A percentile compares a stretch with the other conserved stretches of the same genome.
phyloP scores from a whole-genome alignment of 2,113 vertebrate genomes.

The Eptesicus fuscus region DNA sequence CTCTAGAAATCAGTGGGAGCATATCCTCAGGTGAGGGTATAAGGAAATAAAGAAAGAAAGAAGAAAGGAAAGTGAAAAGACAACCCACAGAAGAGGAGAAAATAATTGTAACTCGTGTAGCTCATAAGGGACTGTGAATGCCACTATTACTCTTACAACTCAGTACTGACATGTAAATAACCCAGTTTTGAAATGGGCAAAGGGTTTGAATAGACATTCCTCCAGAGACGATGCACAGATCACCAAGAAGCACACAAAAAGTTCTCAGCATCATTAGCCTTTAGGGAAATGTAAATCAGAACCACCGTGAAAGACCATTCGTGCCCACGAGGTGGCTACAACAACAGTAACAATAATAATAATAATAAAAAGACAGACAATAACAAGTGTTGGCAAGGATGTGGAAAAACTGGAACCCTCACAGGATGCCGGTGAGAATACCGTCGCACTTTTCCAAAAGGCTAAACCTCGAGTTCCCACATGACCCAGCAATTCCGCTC shows the following conservation, averaged over 20 bases:
- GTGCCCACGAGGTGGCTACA: fast-evolving
- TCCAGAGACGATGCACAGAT: background rate
- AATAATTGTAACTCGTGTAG: background rate
- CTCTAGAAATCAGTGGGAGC: too few species aligned
- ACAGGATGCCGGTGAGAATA: fast-evolving
- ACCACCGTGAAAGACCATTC: fast-evolving
- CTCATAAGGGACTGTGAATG: background rate
- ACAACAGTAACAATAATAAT: too few species aligned
- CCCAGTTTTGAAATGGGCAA: background rate
- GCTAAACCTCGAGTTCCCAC: background rate
- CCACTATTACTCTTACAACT: background rate
- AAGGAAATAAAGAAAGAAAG: too few species aligned
- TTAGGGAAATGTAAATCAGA: fast-evolving
- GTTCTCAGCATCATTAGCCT: fast-evolving
- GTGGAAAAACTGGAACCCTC: background rate
- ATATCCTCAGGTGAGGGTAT: too few species aligned
- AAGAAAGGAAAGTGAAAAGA: background rate
- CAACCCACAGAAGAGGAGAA: background rate
- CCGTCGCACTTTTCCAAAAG: background rate
- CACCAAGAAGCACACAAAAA: background rate
- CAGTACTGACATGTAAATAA: background rate
- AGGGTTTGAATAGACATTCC: background rate
- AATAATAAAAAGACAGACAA: background rate
- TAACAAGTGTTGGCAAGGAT: background rate
- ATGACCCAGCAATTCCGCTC: background rate